Base-by-base conservation (phyloP, 2,888 invertebrate genomes). In the Pristionchus exspectatus region DNA sequence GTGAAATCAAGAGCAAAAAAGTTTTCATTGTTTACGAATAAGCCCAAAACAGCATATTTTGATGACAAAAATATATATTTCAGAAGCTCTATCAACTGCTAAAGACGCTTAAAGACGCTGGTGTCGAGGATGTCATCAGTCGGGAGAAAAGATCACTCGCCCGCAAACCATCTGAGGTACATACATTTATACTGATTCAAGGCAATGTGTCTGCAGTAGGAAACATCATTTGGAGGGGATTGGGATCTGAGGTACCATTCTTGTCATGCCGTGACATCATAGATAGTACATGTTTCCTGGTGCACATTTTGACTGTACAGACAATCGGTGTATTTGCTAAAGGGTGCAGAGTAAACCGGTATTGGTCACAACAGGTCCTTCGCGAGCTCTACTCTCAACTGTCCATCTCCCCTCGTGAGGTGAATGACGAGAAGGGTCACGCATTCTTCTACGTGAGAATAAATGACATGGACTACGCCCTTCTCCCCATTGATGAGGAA, bases 381-480 rank as follows among this genome's bases (percentile, higher is more conserved):
- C 89, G 92, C 69, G 90, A 92, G 33, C 90, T 94, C 63, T 90
- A 91, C 90, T 91, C 92, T 91, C 90, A 92, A 89, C 91, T 93
- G 89, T 91, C 90, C 88, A 92, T 91, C 92, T 91, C 92, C 24
- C 30, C 90, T 85, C 91, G 92, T 77, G 66, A 90, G 38, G 50
- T 90, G 74, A 69, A 88, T 30, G n/a, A 77, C 30, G 59, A 90
- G 85, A 69, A 91, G 33, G 90, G 91, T 33, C 91, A 91, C 86
- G 92, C 92, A 27, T 89, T 92, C 86, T 66, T 92, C 85, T 92
- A 92, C 90, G 85, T 93, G 83, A 91, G 93, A 90, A 91, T 92
- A 91, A 91, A 92, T 83, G 91, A 92, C 69, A 92, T 93, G 92
- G 93, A 93, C 90, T 91, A 87, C 90, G 91, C 91, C 69, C 90